A percentile compares a stretch with the other conserved stretches of the same genome.
Conservation (phyloP, 2,113 vertebrate genomes). For the Andinoacara biseriatus region DNA sequence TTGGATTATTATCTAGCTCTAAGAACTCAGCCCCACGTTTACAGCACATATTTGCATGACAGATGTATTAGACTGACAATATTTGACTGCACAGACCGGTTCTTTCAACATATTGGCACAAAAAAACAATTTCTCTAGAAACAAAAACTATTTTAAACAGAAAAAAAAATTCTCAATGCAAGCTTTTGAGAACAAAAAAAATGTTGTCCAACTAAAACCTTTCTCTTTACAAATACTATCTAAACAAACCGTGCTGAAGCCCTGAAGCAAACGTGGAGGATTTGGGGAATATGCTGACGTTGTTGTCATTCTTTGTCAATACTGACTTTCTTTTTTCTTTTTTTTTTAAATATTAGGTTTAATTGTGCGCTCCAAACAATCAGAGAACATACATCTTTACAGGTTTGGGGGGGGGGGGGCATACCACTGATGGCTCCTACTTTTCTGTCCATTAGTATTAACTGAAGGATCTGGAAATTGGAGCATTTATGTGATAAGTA, state of each 20-base stretch:
- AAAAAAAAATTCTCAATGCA: slow-evolving; percentile 40
- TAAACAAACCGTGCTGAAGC: background rate
- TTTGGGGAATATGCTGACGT: background rate
- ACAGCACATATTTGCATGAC: background rate
- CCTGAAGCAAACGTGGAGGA: background rate
- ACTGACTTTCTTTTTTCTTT: background rate
- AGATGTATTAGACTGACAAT: background rate
- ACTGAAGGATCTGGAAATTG: background rate
- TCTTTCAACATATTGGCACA: background rate
- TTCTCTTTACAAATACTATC: background rate
- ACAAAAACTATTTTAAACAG: slow-evolving; percentile 44
- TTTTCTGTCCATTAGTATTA: background rate
- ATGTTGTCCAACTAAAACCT: slow-evolving; percentile 73
- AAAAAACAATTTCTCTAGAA: background rate
- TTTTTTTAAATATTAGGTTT: too few relatives aligned
- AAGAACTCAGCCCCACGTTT: background rate
- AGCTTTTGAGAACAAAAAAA: slow-evolving; percentile 63
- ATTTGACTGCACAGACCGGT: background rate
- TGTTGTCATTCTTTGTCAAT: background rate
- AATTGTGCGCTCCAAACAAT: background rate
- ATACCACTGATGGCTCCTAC: background rate
- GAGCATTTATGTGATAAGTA: background rate
- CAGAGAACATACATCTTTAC: background rate
- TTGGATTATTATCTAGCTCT: background rate
- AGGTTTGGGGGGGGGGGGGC: background rate